phyloP scores from a whole-genome alignment of 2,113 vertebrate genomes.

The Gnathochromis pfefferi region DNA sequence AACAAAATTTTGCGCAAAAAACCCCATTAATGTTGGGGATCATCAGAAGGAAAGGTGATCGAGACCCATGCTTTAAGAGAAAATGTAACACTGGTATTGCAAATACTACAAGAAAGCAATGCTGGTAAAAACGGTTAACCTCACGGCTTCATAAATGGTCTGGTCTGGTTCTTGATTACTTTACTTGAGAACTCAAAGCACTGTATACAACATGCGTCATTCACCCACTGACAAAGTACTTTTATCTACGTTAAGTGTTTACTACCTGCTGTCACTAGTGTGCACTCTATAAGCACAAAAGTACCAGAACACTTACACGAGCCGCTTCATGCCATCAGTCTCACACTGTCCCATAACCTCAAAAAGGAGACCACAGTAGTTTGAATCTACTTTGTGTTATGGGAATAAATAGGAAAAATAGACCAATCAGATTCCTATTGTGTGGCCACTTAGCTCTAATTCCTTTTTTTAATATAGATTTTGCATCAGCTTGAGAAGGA shows the following conservation, averaged over 20 bases:
- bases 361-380: background rate
- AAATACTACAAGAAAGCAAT: background rate
- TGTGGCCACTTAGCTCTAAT: background rate
- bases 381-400: background rate
- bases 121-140: background rate
- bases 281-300: background rate
- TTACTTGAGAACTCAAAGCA: background rate
- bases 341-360: background rate
- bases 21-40: rapidly evolving
- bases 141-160: background rate
- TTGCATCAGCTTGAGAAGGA: background rate
- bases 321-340: background rate
- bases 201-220: background rate
- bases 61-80: background rate
- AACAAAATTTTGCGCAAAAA: rapidly evolving
- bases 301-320: background rate
- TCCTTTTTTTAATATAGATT: background rate
- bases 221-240: background rate
- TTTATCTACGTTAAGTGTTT: background rate
- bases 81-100: background rate
- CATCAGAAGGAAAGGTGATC: background rate
- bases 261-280: background rate
- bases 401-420: background rate
- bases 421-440: rapidly evolving
- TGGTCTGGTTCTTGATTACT: background rate